Base-by-base conservation (phyloP, 2,888 invertebrate species). In the Pammene fasciana region DNA sequence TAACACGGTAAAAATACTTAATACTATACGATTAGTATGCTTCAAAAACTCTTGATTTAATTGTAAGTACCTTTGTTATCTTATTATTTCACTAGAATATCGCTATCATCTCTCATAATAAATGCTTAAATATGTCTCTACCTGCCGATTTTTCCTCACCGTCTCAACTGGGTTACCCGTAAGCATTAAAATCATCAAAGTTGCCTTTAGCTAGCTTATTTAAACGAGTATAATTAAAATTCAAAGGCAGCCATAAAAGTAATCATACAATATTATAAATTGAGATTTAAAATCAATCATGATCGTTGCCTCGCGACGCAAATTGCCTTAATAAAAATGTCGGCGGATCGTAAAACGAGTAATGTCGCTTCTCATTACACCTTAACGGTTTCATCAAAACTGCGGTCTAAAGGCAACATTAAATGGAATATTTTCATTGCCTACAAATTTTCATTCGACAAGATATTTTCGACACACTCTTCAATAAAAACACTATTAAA, bases 271-370 rank as follows among this genome's bases (percentile, higher is more conserved):
- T 56, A 18, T 34, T 56, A 52, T 65, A 45, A 57, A 59, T 64
- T 50, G 43, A 64, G 41, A 62, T 68, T 62, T 56, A 57, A 68
- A 68, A 68, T 57, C 68, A 68, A 68, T 64, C 52, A 45, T 45
- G 50, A 68, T 68, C 64, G 45, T 52, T 64, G 36, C 59, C 36
- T 14, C 59, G 65, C 62, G 13, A 46, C 60, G 54, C 59, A 70
- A 70, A 70, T 70, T 65, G 60, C 60, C 54, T 46, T 50, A 65
- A 59, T 70, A 70, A 70, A 68, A 65, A 65, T 65, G 60, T 60
- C 65, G 65, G 14, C 18, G 55, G 62, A 16, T 46, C 70, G 60
- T 70, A 70, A 70, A 65, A 9, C 46, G 65, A 54, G 70, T 70
- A 70, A 70, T 70, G 65, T 55, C 46, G 65, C 46, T 48, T 70